Conservation (phyloP, 2,888 invertebrate species). For the Eulithis prunata region DNA sequence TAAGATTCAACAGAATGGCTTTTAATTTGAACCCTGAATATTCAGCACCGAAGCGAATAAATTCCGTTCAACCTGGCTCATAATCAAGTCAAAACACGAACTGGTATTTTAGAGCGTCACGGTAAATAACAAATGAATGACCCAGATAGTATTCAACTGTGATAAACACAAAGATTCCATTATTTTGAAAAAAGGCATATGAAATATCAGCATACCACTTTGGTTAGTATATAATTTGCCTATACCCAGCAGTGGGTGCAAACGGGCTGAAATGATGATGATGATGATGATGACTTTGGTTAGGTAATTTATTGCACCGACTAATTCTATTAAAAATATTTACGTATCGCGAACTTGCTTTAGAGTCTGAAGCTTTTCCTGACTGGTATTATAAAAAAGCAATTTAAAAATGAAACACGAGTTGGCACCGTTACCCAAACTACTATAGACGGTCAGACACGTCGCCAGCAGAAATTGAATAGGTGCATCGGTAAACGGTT, state of each 20-base stretch:
- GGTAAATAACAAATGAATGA: slow-evolving; percentile 22
- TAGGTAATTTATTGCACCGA: too few relatives aligned
- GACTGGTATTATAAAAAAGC: not conserved
- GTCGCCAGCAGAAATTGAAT: slow-evolving; percentile 40
- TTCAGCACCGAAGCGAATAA: slow-evolving; percentile 25
- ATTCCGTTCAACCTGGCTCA: slow-evolving; percentile 19
- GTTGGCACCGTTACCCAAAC: slow-evolving; percentile 20
- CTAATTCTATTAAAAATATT: too few relatives aligned
- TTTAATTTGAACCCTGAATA: slow-evolving; percentile 32
- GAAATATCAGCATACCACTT: not conserved
- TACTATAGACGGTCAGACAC: slow-evolving; percentile 30
- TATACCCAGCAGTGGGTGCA: too few relatives aligned
- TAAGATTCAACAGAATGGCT: slow-evolving; percentile 29
- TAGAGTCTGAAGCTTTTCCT: not conserved
- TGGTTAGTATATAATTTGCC: too few relatives aligned
- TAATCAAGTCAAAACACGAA: slow-evolving; percentile 25
- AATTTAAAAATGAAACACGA: slow-evolving; percentile 13
- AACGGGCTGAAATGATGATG: too few relatives aligned
- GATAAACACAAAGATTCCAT: not conserved
- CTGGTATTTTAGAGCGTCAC: slow-evolving; percentile 15
- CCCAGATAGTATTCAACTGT: slow-evolving; percentile 7
- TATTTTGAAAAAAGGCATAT: not conserved
- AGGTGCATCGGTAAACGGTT: slow-evolving; percentile 33
- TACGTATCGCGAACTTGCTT: too few relatives aligned
- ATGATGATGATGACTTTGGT: too few relatives aligned